Conservation (phyloP, 2,113 vertebrate species). For the Leuciscus idus region DNA sequence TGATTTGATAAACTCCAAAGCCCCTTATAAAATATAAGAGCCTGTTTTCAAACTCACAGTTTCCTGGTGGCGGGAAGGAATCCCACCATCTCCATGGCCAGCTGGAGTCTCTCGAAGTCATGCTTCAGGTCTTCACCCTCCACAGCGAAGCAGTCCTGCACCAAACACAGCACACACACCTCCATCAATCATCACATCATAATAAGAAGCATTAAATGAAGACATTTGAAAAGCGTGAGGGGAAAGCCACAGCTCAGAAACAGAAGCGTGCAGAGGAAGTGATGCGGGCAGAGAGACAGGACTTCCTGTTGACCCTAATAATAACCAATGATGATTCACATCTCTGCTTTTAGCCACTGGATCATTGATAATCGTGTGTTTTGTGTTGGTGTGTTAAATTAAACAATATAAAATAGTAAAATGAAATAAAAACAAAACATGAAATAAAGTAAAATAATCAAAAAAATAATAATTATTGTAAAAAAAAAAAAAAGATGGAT, state of each 20-base stretch:
- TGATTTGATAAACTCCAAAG: too few relatives aligned
- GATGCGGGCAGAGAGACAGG: background rate
- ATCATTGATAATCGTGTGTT: background rate
- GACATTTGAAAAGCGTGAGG: too few relatives aligned
- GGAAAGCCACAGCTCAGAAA: background rate
- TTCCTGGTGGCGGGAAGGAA: conserved; percentile 92
- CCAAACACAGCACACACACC: background rate
- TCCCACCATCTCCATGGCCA: conserved; percentile 99
- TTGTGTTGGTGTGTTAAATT: too few relatives aligned
- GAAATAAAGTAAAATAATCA: too few relatives aligned
- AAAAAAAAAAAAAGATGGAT: too few relatives aligned
- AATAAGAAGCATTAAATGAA: too few relatives aligned
- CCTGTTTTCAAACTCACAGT: conserved; percentile 74
- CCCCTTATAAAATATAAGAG: too few relatives aligned
- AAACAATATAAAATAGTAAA: too few relatives aligned
- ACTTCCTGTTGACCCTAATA: background rate
- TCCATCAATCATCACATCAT: too few relatives aligned
- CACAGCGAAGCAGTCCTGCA: conserved; percentile 90
- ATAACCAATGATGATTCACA: background rate
- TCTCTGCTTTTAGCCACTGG: background rate
- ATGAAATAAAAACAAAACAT: too few relatives aligned
- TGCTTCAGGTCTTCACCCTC: conserved; percentile 98
- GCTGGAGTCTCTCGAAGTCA: conserved; percentile 94
- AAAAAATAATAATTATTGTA: too few relatives aligned
- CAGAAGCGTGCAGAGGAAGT: background rate